Conservation (phyloP, 2,797 vertebrate species). For the Rhinogobio ventralis region DNA sequence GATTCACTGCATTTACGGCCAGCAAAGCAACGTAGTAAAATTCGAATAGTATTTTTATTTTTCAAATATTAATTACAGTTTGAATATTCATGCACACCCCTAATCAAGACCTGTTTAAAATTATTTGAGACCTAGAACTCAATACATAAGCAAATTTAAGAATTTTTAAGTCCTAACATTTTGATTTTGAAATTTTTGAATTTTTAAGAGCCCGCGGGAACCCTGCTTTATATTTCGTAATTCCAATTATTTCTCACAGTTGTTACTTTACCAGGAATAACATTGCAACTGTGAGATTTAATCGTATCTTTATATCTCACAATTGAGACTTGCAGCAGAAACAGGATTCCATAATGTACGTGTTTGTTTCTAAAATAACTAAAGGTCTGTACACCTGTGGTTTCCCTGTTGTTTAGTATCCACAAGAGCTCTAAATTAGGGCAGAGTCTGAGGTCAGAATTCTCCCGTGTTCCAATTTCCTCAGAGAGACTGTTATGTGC, state of each 20-base stretch:
- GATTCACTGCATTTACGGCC: too few relatives aligned
- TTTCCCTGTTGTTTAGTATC: conserved; percentile 68
- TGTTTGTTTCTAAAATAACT: conserved; percentile 31
- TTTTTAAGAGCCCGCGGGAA: too few relatives aligned
- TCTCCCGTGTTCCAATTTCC: conserved; percentile 42
- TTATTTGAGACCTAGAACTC: too few relatives aligned
- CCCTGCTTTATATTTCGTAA: background rate
- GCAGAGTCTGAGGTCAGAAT: conserved; percentile 27
- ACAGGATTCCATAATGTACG: background rate
- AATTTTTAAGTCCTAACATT: too few relatives aligned
- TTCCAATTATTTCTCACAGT: background rate
- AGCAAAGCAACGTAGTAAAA: too few relatives aligned
- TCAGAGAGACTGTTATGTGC: conserved; percentile 39
- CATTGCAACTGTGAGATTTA: background rate
- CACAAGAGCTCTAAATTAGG: conserved; percentile 39
- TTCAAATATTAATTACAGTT: too few relatives aligned
- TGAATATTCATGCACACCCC: too few relatives aligned
- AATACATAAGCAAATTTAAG: too few relatives aligned
- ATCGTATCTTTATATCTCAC: background rate
- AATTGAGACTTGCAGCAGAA: background rate
- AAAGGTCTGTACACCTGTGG: conserved; percentile 8
- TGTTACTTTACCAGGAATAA: background rate
- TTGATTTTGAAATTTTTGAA: too few relatives aligned
- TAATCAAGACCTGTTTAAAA: too few relatives aligned
- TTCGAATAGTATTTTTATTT: too few relatives aligned